Evolutionary conservation across 2,797 vertebrate genomes (phyloP).

Genomic region (Arremon brunneinucha): DNA sequence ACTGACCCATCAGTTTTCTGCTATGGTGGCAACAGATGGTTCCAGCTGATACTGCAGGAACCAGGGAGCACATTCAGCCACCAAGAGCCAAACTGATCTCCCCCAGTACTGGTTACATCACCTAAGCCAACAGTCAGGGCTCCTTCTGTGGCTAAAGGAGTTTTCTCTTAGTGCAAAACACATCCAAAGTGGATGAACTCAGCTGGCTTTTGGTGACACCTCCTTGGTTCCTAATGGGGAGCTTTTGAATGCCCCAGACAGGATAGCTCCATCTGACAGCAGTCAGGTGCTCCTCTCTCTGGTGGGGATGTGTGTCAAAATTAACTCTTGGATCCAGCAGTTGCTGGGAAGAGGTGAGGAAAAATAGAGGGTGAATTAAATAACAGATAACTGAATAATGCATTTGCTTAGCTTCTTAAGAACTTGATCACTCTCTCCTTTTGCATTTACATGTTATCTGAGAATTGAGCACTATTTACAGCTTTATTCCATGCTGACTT

Average conservation of each 20-base stretch:
- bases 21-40: background rate
- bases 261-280: background rate
- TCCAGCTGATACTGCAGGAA: background rate
- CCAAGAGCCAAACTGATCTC: background rate
- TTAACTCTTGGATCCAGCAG: background rate
- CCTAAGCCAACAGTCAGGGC: background rate
- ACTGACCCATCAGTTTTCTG: background rate
- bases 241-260: background rate
- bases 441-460: background rate
- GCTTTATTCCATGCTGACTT: background rate
- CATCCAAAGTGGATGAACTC: background rate
- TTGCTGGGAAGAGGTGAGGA: background rate
- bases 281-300: background rate
- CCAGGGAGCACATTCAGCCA: background rate
- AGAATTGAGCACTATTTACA: conserved; percentile 7
- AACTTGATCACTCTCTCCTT: background rate
- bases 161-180: background rate
- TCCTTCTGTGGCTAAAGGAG: background rate
- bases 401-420: background rate
- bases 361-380: background rate
- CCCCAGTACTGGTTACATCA: background rate
- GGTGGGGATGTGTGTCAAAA: background rate
- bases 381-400: background rate
- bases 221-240: background rate
- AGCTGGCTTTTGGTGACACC: background rate